Percentiles rank a stretch among this genome's conserved stretches.
phyloP scores from a whole-genome alignment of 2,113 vertebrate genomes.

The Corvus moneduloides region DNA sequence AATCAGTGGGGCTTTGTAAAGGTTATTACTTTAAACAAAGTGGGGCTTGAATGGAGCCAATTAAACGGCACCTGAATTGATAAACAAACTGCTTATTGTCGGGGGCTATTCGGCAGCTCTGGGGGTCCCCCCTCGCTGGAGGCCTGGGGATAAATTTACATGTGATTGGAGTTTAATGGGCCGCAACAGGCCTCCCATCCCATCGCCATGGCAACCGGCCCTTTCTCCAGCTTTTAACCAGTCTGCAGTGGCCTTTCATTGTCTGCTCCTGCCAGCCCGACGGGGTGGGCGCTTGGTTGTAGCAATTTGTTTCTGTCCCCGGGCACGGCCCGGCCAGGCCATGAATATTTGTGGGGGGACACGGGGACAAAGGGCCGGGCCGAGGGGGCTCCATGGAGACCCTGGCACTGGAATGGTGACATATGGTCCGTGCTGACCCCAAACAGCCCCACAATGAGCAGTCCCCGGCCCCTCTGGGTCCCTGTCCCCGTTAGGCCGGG shows the following conservation, averaged over 20 bases:
- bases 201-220: constrained; percentile 81
- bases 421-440: constrained; percentile 88
- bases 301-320: constrained; percentile 95
- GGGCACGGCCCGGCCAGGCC: constrained; percentile 73
- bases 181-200: constrained; percentile 76
- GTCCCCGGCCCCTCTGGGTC: constrained; percentile 65
- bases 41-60: constrained; percentile 79
- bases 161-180: constrained; percentile 93
- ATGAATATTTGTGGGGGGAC: constrained; percentile 84
- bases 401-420: constrained; percentile 85
- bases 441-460: constrained; percentile 75
- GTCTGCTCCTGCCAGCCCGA: constrained; percentile 81
- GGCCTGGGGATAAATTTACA: constrained; percentile 81
- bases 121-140: constrained; percentile 20
- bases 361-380: constrained; percentile 79
- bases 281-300: constrained; percentile 82
- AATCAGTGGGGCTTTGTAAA: constrained; percentile 84
- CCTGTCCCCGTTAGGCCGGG: constrained; percentile 67
- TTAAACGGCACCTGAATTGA: constrained; percentile 91
- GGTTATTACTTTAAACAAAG: constrained; percentile 86
- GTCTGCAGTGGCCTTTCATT: constrained; percentile 86
- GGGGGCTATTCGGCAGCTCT: constrained; percentile 73
- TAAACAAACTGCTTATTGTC: constrained; percentile 93
- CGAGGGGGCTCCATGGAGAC: constrained; percentile 88
- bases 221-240: constrained; percentile 91